Evolutionary conservation across 2,888 invertebrate genomes (phyloP), one percentile per base, ranked within the genome.

Genomic region (Drosophila acutilabella): DNA sequence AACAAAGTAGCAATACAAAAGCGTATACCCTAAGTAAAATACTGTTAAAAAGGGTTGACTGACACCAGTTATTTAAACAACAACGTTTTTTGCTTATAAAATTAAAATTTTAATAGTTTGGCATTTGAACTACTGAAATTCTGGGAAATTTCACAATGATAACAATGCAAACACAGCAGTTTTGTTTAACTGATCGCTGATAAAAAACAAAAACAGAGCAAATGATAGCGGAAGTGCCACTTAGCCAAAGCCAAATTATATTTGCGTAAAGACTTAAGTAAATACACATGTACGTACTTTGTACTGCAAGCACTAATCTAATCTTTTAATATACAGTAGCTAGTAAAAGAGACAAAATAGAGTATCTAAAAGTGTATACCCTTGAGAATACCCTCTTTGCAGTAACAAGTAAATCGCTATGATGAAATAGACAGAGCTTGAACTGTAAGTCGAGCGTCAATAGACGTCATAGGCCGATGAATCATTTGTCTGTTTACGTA

Each of bases 391-490:
- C 18, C 11, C 11, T 13, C 36, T 36, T 36, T 4, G 4, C 8
- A 5, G 13, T 36, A 11, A 30, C 14, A n/a, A 33, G 42, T 30
- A 2, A 11, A 14, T 11, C 11, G 36, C 14, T 40, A 26, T 58
- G 57, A 48, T 58, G 57, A 58, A 58, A 40, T 58, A 16, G 13
- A 2, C 16, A 26, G 16, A 16, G 8, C 16, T 10, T 14, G 11
- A 5, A 20, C 6, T 18, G 14, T 13, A 6, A 44, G 16, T 44
- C 26, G 13, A 48, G 26, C 11, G 30, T 40, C 18, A 58, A 41
- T 16, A 23, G 51, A 71, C 61, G 58, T 61, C 71, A 65, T 23
- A 58, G 50, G 18, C n/a, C 7, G 10, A 36, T 74, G 75, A 70
- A 18, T 74, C 75, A 74, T 62, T 13, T 33, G 30, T 18, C 4